phyloP scores from a whole-genome alignment of 2,113 vertebrate genomes.

The Pituophis catenifer region DNA sequence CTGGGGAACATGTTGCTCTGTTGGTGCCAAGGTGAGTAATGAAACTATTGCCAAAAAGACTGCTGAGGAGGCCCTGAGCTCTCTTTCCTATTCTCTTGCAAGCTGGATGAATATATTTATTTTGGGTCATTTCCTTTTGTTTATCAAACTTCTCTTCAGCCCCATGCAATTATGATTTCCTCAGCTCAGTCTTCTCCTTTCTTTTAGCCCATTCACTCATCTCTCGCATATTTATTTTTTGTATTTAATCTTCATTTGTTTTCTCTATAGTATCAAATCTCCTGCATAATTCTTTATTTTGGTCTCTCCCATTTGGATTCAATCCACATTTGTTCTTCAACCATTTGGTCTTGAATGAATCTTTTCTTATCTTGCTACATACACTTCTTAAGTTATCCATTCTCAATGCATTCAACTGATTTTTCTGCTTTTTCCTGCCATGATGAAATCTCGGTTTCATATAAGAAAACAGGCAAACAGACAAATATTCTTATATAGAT shows the following conservation, averaged over 20 bases:
- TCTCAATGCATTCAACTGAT: background rate
- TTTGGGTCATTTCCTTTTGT: background rate
- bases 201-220: background rate
- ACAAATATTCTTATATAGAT: background rate
- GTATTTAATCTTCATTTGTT: background rate
- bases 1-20: background rate
- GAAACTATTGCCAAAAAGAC: background rate
- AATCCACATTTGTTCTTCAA: background rate
- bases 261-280: background rate
- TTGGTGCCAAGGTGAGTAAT: background rate
- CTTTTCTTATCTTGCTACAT: background rate
- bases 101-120: background rate
- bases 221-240: background rate
- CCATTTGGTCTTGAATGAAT: no score
- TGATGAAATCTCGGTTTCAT: background rate
- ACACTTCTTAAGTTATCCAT: background rate
- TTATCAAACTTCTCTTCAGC: background rate
- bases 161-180: background rate
- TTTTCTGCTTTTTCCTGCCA: background rate
- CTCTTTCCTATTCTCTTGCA: background rate
- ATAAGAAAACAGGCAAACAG: background rate
- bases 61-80: background rate
- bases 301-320: background rate
- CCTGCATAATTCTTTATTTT: background rate
- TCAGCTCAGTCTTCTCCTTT: background rate